phyloP scores from a whole-genome alignment of 2,888 invertebrate genomes.

The Cremastinae sp. region DNA sequence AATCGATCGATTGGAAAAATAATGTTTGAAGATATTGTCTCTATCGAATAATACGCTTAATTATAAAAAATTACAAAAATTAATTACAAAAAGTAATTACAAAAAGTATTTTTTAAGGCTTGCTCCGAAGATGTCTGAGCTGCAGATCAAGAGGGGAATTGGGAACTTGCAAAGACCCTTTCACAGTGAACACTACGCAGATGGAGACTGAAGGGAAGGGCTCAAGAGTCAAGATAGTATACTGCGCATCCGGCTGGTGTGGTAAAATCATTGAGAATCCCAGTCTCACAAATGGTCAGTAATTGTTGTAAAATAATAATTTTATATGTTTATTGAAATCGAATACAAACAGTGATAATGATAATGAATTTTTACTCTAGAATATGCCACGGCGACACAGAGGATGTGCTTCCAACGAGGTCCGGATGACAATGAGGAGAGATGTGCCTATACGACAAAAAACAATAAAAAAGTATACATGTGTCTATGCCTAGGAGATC shows the following conservation, averaged over 20 bases:
- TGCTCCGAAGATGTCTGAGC: conserved; percentile 88
- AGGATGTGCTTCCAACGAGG: conserved; percentile 93
- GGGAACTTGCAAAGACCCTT: conserved; percentile 94
- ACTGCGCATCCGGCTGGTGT: conserved; percentile 96
- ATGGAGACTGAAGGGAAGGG: conserved; percentile 84
- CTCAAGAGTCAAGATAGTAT: conserved; percentile 85
- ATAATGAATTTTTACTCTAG: conserved; percentile 81
- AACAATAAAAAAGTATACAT: conserved; percentile 92
- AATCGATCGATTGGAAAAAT: too few species aligned
- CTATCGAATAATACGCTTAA: too few species aligned
- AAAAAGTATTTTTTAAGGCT: conserved; percentile 80
- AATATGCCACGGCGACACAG: conserved; percentile 93
- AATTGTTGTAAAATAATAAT: conserved; percentile 2
- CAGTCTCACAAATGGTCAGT: conserved; percentile 89
- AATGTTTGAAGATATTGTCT: too few species aligned
- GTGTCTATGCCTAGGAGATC: conserved; percentile 95
- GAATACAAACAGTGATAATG: too few species aligned
- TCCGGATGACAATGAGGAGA: conserved; percentile 93
- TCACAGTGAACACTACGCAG: conserved; percentile 89
- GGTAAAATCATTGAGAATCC: conserved; percentile 93
- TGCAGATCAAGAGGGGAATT: conserved; percentile 93
- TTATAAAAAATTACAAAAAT: background rate
- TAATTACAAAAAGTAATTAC: conserved; percentile 28
- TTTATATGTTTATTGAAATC: background rate
- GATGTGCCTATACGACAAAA: conserved; percentile 93